phyloP scores from a whole-genome alignment of 2,888 invertebrate species.

The Eucera pruinosa region DNA sequence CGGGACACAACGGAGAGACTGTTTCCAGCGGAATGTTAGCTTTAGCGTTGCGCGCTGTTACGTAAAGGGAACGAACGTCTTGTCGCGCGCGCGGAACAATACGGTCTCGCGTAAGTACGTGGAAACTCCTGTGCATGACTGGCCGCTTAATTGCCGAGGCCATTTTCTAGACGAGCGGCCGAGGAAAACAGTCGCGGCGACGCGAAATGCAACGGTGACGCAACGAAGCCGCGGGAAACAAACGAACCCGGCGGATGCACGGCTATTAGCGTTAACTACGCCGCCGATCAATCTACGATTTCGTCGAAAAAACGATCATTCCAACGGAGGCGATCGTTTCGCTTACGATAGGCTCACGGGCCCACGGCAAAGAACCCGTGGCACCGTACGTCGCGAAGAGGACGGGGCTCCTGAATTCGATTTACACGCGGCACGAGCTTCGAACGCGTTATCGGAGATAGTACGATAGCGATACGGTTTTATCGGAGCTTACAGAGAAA shows the following conservation, averaged over 20 bases:
- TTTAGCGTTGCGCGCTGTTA: no score
- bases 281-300: slow-evolving; percentile 35
- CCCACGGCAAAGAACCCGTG: no score
- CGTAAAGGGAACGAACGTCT: slow-evolving; percentile 40
- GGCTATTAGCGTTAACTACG: slow-evolving; percentile 28
- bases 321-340: background rate
- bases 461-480: background rate
- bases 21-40: background rate
- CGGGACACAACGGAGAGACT: background rate
- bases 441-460: slow-evolving; percentile 2
- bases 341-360: background rate
- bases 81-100: slow-evolving; percentile 21
- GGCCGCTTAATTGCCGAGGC: slow-evolving; percentile 39
- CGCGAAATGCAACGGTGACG: slow-evolving; percentile 15
- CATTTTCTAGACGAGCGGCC: slow-evolving; percentile 38
- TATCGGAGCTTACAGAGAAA: background rate
- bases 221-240: slow-evolving; percentile 14
- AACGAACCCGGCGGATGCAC: slow-evolving; percentile 20
- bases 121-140: slow-evolving; percentile 35
- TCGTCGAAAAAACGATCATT: slow-evolving; percentile 10
- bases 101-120: slow-evolving; percentile 18
- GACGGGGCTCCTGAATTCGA: background rate
- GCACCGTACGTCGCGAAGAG: background rate
- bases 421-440: background rate
- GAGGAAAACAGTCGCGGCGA: slow-evolving; percentile 28